phyloP scores from a whole-genome alignment of 1,140 invertebrate genomes.

The Pectinophora gossypiella region DNA sequence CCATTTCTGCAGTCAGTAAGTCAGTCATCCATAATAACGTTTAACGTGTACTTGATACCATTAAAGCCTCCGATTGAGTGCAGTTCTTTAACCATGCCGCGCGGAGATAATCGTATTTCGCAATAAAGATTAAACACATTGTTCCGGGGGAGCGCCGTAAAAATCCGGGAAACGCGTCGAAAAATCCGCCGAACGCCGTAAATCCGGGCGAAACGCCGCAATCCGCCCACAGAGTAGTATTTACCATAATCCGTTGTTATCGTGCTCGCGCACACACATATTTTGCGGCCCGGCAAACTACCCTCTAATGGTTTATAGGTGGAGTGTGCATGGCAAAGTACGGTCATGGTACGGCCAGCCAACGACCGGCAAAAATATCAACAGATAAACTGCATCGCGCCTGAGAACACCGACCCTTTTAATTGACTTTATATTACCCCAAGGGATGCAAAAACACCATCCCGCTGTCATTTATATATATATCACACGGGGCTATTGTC shows the following conservation, averaged over 20 bases:
- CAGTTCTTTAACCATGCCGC: too few species aligned
- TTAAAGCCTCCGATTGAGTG: too few species aligned
- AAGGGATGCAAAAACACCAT: too few species aligned
- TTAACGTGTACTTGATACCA: too few species aligned
- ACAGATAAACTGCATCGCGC: background rate
- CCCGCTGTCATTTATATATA: too few species aligned
- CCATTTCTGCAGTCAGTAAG: too few species aligned
- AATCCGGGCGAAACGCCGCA: conserved; percentile 22
- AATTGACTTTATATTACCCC: background rate
- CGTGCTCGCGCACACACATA: conserved; percentile 21
- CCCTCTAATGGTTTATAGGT: conserved; percentile 7
- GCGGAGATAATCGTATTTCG: conserved; percentile 6
- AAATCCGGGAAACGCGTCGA: conserved; percentile 10
- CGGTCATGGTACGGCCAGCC: background rate
- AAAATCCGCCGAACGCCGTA: conserved; percentile 25
- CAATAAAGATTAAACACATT: conserved; percentile 21
- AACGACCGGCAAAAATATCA: background rate
- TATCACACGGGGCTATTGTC: too few species aligned
- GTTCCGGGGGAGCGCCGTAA: conserved; percentile 10
- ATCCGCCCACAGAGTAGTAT: conserved; percentile 16
- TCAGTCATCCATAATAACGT: too few species aligned
- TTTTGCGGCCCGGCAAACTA: conserved; percentile 17
- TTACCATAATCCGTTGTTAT: conserved; percentile 37
- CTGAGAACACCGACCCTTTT: background rate
- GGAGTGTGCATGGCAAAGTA: background rate